A percentile compares a stretch with the other conserved stretches of the same genome.
Conservation (phyloP, 2,888 invertebrate species). For the Cenopis cana region DNA sequence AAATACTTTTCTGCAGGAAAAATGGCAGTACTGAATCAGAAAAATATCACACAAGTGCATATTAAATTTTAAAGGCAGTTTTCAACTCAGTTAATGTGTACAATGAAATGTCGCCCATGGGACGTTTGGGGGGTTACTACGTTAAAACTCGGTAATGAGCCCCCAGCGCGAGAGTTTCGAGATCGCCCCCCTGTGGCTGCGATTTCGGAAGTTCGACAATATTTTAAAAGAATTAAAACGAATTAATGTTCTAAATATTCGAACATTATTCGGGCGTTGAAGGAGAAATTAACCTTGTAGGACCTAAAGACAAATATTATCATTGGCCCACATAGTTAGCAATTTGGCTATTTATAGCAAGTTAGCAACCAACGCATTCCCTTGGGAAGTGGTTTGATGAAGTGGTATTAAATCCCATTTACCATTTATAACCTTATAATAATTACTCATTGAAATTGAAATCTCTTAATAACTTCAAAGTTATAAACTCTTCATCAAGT, state of each 20-base stretch:
- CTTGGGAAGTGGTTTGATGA: no score
- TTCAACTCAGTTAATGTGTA: slow-evolving; percentile 32
- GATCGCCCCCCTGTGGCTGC: slow-evolving; percentile 32
- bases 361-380: no score
- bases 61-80: slow-evolving; percentile 27
- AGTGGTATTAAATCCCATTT: no score
- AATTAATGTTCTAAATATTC: background rate
- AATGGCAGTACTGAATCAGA: background rate
- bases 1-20: background rate
- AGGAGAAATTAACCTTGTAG: no score
- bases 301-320: no score
- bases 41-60: slow-evolving; percentile 28
- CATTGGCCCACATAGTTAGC: no score
- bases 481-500: background rate
- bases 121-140: slow-evolving; percentile 31
- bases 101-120: slow-evolving; percentile 32
- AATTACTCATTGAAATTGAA: no score
- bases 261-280: no score
- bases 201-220: slow-evolving; percentile 18
- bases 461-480: slow-evolving; percentile 5
- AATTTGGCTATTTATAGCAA: no score
- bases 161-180: slow-evolving; percentile 20
- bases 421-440: no score
- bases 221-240: slow-evolving; percentile 13
- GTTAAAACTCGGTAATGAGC: slow-evolving; percentile 36